Evolutionary conservation across 2,113 vertebrate genomes (phyloP).

Genomic region (Phoxinus phoxinus): DNA sequence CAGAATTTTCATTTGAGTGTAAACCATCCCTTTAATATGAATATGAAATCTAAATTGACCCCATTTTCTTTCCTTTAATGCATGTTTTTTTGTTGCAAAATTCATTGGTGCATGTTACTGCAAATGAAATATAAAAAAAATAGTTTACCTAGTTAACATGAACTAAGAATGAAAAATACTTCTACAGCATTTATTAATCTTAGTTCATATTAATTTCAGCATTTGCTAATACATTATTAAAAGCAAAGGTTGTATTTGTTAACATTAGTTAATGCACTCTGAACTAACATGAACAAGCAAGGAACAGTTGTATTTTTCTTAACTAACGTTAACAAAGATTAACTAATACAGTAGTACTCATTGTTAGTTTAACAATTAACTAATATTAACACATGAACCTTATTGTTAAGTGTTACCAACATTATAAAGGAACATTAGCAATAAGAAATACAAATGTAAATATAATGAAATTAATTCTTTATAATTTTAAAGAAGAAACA

Average conservation of each 20-base stretch:
- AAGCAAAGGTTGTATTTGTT: too few relatives aligned
- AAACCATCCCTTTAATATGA: background rate
- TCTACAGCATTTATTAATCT: too few relatives aligned
- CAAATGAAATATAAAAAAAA: background rate
- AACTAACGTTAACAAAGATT: too few relatives aligned
- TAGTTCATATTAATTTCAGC: too few relatives aligned
- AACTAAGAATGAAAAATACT: too few relatives aligned
- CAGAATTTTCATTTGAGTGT: background rate
- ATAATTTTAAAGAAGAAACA: background rate
- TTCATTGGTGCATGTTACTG: background rate
- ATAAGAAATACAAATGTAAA: background rate
- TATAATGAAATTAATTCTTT: background rate
- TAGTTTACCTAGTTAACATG: too few relatives aligned
- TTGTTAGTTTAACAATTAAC: too few relatives aligned
- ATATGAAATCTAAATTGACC: background rate
- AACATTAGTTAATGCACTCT: too few relatives aligned
- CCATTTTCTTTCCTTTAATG: background rate
- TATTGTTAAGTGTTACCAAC: background rate
- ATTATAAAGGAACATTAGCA: background rate
- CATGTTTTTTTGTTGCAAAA: background rate
- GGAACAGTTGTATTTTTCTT: too few relatives aligned
- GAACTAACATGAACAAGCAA: too few relatives aligned
- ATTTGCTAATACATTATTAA: too few relatives aligned
- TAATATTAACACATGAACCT: background rate
- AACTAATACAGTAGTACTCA: too few relatives aligned